Evolutionary conservation across 2,113 vertebrate species (phyloP).

Genomic region (Labeo catla): DNA sequence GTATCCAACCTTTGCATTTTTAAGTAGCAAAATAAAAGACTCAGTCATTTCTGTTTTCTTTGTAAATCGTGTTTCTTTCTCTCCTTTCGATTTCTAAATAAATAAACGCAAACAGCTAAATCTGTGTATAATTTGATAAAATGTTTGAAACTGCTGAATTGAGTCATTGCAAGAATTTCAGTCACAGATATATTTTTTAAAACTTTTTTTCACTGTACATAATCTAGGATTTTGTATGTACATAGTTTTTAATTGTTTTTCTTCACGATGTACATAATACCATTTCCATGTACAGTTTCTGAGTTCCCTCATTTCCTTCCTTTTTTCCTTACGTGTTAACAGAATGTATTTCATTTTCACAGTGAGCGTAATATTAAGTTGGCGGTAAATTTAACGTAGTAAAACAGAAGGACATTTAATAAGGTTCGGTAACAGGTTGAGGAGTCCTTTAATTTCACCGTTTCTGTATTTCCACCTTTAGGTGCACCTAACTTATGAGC

Average conservation of each 20-base stretch:
- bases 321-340: neutral
- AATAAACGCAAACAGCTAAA: constrained; percentile 13
- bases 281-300: constrained; percentile 10
- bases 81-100: neutral
- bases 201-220: constrained; percentile 30
- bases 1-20: constrained; percentile 7
- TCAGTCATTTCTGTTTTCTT: constrained; percentile 7
- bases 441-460: constrained; percentile 43
- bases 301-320: neutral
- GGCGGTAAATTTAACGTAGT: constrained; percentile 1
- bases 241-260: constrained; percentile 42
- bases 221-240: constrained; percentile 40
- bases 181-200: constrained; percentile 16
- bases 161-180: constrained; percentile 10
- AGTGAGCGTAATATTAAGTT: neutral
- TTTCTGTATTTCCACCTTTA: constrained; percentile 77
- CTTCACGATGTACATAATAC: constrained; percentile 23
- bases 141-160: constrained; percentile 13
- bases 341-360: constrained; percentile 32
- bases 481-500: constrained; percentile 99
- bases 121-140: constrained; percentile 21
- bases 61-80: neutral
- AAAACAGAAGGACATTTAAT: constrained; percentile 20
- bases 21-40: neutral
- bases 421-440: constrained; percentile 13